A percentile compares a stretch with the other conserved stretches of the same genome.
phyloP scores from a whole-genome alignment of 2,797 vertebrate species.

The Channa striata region DNA sequence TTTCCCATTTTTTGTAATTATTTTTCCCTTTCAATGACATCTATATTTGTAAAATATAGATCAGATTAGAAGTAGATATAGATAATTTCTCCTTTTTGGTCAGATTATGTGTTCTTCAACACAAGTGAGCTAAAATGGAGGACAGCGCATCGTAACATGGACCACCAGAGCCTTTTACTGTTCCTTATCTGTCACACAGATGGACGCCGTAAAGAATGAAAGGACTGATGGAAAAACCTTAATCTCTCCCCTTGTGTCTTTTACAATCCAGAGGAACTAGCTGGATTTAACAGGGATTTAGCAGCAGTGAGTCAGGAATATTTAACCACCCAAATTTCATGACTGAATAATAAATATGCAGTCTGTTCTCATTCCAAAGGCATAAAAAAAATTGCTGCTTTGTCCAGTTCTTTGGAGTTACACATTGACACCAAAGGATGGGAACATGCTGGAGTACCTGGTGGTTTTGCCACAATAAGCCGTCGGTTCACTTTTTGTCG shows the following conservation, averaged over 20 bases:
- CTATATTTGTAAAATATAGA: no score
- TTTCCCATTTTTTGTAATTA: not conserved
- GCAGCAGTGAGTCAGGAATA: slow-evolving; percentile 1
- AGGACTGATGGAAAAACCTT: slow-evolving; percentile 31
- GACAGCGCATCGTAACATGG: not conserved
- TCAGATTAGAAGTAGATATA: no score
- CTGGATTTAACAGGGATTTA: not conserved
- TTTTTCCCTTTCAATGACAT: slow-evolving; percentile 1
- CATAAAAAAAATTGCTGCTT: no score
- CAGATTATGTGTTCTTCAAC: not conserved
- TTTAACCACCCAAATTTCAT: not conserved
- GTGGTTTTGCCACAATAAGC: not conserved
- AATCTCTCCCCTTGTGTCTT: slow-evolving; percentile 13
- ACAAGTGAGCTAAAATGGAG: not conserved
- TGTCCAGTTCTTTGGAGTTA: no score
- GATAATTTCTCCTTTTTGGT: no score
- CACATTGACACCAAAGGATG: no score
- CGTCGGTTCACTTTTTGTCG: not conserved
- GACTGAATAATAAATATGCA: no score
- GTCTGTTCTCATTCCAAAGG: no score
- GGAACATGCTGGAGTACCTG: not conserved
- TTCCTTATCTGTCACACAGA: not conserved
- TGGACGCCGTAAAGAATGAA: not conserved
- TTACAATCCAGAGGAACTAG: slow-evolving; percentile 10
- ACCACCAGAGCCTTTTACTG: slow-evolving; percentile 1